Conservation (phyloP, 2,888 invertebrate species). For the Aleiodes alternator region DNA sequence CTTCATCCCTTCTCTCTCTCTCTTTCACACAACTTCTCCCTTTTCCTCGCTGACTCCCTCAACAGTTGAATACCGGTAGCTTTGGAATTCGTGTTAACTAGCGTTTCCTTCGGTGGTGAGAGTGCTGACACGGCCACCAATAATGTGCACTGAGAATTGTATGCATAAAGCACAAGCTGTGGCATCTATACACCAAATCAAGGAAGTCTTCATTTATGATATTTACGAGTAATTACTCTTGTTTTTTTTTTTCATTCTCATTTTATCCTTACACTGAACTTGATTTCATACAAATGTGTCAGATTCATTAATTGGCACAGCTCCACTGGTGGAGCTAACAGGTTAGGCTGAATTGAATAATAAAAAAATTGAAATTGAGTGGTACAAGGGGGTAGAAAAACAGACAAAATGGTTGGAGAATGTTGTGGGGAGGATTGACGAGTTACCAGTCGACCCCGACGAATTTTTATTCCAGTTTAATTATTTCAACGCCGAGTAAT, state of each 20-base stretch:
- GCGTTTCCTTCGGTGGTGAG: constrained; percentile 28
- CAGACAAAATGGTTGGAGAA: constrained; percentile 38
- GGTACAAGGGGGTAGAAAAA: constrained; percentile 41
- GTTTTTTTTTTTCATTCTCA: constrained; percentile 9
- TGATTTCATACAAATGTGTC: constrained; percentile 27
- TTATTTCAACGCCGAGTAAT: constrained; percentile 68
- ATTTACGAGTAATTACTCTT: not conserved
- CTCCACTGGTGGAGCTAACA: not conserved
- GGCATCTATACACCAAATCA: too few species aligned
- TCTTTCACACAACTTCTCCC: constrained; percentile 15
- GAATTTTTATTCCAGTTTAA: constrained; percentile 72
- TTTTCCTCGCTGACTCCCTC: constrained; percentile 12
- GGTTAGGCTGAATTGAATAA: constrained; percentile 17
- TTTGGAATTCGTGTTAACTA: constrained; percentile 61
- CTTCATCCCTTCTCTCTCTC: constrained; percentile 22
- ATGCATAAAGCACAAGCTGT: too few species aligned
- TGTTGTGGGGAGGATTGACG: constrained; percentile 61
- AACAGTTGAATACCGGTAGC: constrained; percentile 56
- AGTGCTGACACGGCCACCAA: constrained; percentile 5
- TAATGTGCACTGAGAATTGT: too few species aligned
- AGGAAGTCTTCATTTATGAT: not conserved
- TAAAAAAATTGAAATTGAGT: constrained; percentile 38
- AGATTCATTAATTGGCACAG: constrained; percentile 15
- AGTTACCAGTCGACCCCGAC: constrained; percentile 56
- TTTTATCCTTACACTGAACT: constrained; percentile 3